These are phyloP conservation scores for Pelagia noctiluca DNA, from an alignment of 30 jellyfish, hydroid and myxozoan genomes.

Conservation along the genomic window DNA sequence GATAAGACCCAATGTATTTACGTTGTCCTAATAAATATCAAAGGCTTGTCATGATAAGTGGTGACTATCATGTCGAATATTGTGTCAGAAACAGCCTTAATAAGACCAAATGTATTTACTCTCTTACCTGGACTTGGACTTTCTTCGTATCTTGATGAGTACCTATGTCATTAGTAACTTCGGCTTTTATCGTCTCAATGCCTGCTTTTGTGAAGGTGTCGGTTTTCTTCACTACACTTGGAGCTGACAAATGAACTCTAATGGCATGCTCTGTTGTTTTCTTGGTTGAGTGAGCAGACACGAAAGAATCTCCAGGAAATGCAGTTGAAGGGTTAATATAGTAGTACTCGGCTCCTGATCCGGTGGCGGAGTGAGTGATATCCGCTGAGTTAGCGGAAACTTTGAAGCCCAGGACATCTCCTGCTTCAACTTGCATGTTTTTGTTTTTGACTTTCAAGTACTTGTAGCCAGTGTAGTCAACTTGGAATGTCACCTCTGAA, in stretches of 20 bases:
- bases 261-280: conserved; percentile 25
- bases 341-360: conserved; percentile 22
- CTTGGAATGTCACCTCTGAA: conserved; percentile 55
- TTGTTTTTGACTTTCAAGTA: conserved; percentile 43
- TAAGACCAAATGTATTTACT: not conserved
- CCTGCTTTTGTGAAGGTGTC: conserved; percentile 52
- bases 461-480: conserved; percentile 62
- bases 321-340: not conserved
- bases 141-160: conserved; percentile 14
- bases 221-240: conserved; percentile 20
- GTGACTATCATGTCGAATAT: no score
- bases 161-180: conserved; percentile 2
- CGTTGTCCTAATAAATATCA: no score
- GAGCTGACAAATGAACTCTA: conserved; percentile 47
- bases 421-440: conserved; percentile 36
- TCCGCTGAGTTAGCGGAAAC: conserved; percentile 33
- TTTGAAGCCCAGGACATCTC: conserved; percentile 50
- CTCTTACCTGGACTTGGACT: conserved; percentile 57
- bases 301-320: conserved; percentile 38
- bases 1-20: no score
- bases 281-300: not conserved
- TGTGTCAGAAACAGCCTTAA: no score
- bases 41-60: no score
- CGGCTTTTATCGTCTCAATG: conserved; percentile 19
- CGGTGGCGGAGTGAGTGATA: conserved; percentile 8